Percentiles rank a stretch among this genome's conserved stretches.
phyloP scores from a whole-genome alignment of 2,113 vertebrate genomes.

The Aptenodytes forsteri region DNA sequence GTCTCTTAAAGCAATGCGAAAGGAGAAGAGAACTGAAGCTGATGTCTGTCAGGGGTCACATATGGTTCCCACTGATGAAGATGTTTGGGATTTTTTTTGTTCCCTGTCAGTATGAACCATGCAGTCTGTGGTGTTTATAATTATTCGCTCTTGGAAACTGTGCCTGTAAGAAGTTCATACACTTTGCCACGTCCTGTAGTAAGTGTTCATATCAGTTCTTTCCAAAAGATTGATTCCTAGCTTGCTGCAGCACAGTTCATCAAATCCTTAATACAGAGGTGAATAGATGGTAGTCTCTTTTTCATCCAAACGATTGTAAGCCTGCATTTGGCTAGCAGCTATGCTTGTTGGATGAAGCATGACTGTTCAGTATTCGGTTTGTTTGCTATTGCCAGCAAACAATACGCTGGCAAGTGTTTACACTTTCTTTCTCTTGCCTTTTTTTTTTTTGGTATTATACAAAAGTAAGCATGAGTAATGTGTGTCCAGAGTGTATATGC shows the following conservation, averaged over 20 bases:
- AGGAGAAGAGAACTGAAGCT: background rate
- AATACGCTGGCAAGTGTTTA: conserved; percentile 58
- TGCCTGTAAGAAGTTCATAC: background rate
- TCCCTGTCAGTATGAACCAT: background rate
- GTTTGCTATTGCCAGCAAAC: conserved; percentile 67
- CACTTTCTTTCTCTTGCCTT: background rate
- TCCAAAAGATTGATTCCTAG: conserved; percentile 60
- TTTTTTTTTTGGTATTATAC: background rate
- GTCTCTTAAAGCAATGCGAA: background rate
- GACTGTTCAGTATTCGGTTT: conserved; percentile 65
- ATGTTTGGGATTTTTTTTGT: background rate
- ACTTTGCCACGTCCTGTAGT: background rate
- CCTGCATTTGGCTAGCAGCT: conserved; percentile 63
- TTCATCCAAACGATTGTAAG: conserved; percentile 66
- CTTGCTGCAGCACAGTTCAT: conserved; percentile 47
- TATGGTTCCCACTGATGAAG: background rate
- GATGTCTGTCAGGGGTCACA: background rate
- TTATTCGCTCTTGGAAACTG: background rate
- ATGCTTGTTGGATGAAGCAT: conserved; percentile 53
- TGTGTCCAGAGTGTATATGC: conserved; percentile 1
- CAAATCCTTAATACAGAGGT: conserved; percentile 52
- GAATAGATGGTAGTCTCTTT: conserved; percentile 54
- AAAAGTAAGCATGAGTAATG: conserved; percentile 31
- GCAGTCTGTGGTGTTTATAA: background rate
- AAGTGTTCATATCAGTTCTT: conserved; percentile 32